Base-by-base conservation (phyloP, 2,797 vertebrate genomes). In the Erethizon dorsatum region DNA sequence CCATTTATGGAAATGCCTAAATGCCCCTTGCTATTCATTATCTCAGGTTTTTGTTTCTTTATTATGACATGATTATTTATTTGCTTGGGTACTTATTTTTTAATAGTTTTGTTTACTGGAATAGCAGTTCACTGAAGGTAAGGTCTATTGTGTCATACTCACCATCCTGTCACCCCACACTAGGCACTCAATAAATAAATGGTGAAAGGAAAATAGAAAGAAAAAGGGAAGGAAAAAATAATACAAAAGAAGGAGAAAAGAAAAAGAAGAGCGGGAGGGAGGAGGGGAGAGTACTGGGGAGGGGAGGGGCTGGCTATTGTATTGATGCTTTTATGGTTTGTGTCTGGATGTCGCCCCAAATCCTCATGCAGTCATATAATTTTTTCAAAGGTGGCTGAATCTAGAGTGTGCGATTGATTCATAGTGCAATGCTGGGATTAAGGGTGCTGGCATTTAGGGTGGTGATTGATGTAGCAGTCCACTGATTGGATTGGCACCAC, bases 161-260 rank as follows among this genome's bases (percentile, higher is more conserved):
- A 95, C 6, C 22, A 65, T 61, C 31, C 31, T 78, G 8, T 84
- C 47, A 50, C 17, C 63, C 67, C 15, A 54, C 28, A 63, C 6
- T 84, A 52, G 1, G 31, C 10, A 57, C 17, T 79, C 54, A 80
- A 33, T 75, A 91, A 78, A 56, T 95, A 96, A 61, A 84, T 67
- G 45, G 47, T 80, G 14, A 88, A 91, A 87, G 33, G 45, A 90
- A 95, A 65, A 83, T 24, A 57, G 20, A 63, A 91, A 85, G 31
- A 37, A 92, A 85, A 89, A 28, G 20, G 14, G 2, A 57, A 79
- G n/a, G 9, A 54, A 80, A 82, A 33, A 90, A 50, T 33, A 37
- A 52, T 54, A 47, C 47, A 73, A 33, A 54, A 4, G n/a, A 80
- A 79, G 3, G 11, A 33, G 17, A 57, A 73, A 82, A 67, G 41